A percentile compares a stretch with the other conserved stretches of the same genome.
These are phyloP conservation scores for Porites rus DNA, from an alignment of 92 coral and sea anemone species.

Conservation along the genomic window DNA sequence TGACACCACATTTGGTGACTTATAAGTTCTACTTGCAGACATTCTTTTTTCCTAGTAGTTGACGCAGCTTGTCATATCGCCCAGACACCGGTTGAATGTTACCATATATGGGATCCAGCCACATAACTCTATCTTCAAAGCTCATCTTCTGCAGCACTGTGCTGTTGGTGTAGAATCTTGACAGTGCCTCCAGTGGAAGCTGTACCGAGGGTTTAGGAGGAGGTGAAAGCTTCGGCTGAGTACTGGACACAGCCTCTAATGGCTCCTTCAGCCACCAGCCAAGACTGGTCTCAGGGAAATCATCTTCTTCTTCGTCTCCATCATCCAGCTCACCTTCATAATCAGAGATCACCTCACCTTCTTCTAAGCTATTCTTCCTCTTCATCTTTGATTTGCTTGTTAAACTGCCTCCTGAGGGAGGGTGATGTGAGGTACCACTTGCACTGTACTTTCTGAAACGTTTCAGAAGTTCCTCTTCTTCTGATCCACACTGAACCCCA, in stretches of 20 bases:
- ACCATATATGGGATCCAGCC: conserved; percentile 98
- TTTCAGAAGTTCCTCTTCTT: conserved; percentile 75
- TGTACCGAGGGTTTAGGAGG: conserved; percentile 88
- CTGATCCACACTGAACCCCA: conserved; percentile 68
- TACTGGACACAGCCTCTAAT: conserved; percentile 40
- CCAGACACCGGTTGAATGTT: conserved; percentile 95
- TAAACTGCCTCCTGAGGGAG: neutral
- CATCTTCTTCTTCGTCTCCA: conserved; percentile 45
- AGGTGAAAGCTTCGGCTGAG: conserved; percentile 65
- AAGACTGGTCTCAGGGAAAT: conserved; percentile 25
- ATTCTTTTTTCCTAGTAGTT: conserved; percentile 74
- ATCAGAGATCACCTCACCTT: conserved; percentile 61
- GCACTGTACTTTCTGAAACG: conserved; percentile 48
- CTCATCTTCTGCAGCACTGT: conserved; percentile 83
- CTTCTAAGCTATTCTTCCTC: conserved; percentile 45
- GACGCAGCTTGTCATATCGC: conserved; percentile 87
- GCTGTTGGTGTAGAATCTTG: conserved; percentile 89
- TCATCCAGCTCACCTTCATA: conserved; percentile 51
- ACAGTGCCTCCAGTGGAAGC: conserved; percentile 89
- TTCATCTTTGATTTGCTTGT: conserved; percentile 14
- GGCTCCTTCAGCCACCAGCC: conserved; percentile 97
- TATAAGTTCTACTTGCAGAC: conserved; percentile 21
- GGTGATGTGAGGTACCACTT: neutral
- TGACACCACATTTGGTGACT: neutral
- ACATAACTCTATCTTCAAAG: conserved; percentile 91